Evolutionary conservation across 2,888 invertebrate genomes (phyloP), one percentile per base, ranked within the genome.

Genomic region (Adelognathus sp.): DNA sequence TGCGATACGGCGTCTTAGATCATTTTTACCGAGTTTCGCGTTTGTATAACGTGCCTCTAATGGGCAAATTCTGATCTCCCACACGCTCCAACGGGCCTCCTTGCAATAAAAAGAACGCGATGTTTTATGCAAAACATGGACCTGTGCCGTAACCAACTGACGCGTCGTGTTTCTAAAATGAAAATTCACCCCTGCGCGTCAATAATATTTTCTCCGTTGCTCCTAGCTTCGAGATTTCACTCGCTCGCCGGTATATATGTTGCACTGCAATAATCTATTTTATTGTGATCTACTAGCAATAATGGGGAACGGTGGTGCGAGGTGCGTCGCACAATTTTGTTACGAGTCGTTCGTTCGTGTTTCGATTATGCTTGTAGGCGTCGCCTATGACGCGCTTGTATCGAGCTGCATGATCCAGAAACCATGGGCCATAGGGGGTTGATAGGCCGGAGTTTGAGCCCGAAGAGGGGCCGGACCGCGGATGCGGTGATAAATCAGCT

Each of bases 351-450:
- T 39, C n/a, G n/a, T 2, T 16, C 24, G 44, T 66, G 46, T 54
- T 72, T 76, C 60, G 60, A 67, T n/a, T n/a, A n/a, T 33, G 71
- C 39, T 54, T 39, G 60, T 67, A 80, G 81, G 78, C 76, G 71
- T 73, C 54, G 60, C 67, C 52, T 67, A 72, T 76, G 76, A 76
- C 54, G 76, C 79, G 63, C n/a, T n/a, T 63, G 76, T 76, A 81
- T 82, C 80, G 83, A 78, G 74, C 80, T 81, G 81, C 83, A 73
- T 84, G 84, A 85, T 85, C 86, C 82, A 83, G 82, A 85, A 86
- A 84, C 81, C 83, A 83, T 84, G 83, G 84, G 82, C 76, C 84
- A 76, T 81, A 80, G 79, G 81, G 84, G 85, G 84, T 82, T 82
- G 81, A 85, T 85, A 81, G 83, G 81, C 79, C 64, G 27, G 74